phyloP scores from a whole-genome alignment of 1,140 invertebrate genomes.

The Trinorchestia longiramus region DNA sequence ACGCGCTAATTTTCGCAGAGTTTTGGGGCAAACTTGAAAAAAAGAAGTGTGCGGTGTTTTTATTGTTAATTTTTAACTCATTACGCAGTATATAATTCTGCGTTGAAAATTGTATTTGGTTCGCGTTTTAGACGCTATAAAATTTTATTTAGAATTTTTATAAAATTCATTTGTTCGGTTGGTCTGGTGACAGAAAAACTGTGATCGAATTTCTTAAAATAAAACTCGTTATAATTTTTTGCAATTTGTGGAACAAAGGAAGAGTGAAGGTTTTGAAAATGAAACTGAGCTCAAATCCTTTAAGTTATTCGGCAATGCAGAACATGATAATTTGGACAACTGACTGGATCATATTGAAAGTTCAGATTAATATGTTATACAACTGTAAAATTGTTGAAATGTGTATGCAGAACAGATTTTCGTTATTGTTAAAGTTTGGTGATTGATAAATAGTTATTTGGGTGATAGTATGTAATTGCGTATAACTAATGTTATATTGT shows the following conservation, averaged over 20 bases:
- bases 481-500: no score
- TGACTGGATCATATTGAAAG: no score
- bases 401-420: no score
- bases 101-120: neutral
- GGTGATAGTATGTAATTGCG: no score
- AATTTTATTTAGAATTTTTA: neutral
- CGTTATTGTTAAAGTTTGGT: no score
- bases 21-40: neutral
- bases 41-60: neutral
- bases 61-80: neutral
- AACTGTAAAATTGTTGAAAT: no score
- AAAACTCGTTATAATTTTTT: neutral
- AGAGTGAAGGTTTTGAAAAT: neutral
- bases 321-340: no score
- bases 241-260: neutral
- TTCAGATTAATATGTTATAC: no score
- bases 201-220: neutral
- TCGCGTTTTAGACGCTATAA: neutral
- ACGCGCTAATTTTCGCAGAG: neutral
- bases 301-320: no score
- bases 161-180: neutral
- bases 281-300: no score
- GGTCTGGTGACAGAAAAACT: neutral
- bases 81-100: neutral
- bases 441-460: no score